Conservation (phyloP, 2,113 vertebrate species). For the Menura novaehollandiae region DNA sequence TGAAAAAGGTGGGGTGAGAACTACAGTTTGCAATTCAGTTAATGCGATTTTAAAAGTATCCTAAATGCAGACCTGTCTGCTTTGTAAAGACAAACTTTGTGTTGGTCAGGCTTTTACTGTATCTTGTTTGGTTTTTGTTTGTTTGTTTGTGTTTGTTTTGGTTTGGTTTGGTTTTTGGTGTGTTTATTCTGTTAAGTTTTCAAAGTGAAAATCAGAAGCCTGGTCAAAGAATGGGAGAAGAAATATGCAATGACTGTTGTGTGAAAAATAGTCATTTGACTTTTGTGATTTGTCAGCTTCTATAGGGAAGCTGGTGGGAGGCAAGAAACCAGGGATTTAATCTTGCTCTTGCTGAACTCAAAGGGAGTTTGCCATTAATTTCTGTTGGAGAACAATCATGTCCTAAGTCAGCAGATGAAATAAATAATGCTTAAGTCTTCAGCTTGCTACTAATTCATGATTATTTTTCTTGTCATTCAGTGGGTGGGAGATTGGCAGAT, state of each 20-base stretch:
- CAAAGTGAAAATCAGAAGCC: not conserved
- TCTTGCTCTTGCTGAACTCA: not conserved
- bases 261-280: not conserved
- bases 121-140: not conserved
- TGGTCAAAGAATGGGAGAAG: not conserved
- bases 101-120: not conserved
- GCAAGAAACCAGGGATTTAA: not conserved
- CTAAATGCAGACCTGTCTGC: not conserved
- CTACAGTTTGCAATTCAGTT: not conserved
- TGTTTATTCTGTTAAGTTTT: not conserved
- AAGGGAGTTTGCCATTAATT: not conserved
- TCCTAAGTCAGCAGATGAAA: not conserved
- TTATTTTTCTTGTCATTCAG: not conserved
- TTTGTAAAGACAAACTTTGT: not conserved
- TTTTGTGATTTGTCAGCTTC: not conserved
- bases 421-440: not conserved
- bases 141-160: not conserved
- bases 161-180: no score
- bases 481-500: not conserved
- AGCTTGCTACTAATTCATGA: not conserved
- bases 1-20: not conserved
- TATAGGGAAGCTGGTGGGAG: not conserved
- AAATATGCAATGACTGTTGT: not conserved
- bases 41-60: not conserved
- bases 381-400: not conserved